Base-by-base conservation (phyloP, 2,888 invertebrate genomes). In the Alloscopus bannaensis region DNA sequence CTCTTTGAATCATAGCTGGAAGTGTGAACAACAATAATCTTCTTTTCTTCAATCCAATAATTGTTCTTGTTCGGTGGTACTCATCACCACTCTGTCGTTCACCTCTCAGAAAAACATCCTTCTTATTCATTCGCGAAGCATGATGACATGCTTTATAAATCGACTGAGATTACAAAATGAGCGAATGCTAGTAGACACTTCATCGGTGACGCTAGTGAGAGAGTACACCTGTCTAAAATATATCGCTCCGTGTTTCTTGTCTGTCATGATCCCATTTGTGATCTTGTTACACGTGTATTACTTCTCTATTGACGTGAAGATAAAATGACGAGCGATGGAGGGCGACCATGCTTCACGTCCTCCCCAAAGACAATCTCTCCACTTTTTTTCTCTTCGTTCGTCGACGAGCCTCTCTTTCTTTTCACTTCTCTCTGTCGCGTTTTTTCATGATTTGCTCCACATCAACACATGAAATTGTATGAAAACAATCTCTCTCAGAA, bases 331-430 rank as follows among this genome's bases (percentile, higher is more conserved):
- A 64, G 24, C n/a, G 55, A n/a, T n/a, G 20, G 29, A 50, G 13
- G 29, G n/a, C 64, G 28, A 65, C 65, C 47, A 52, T 26, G 3
- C 55, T 69, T 69, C 57, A 57, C 57, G 57, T 70, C 59, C 59
- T 70, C 70, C 60, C 70, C 18, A 70, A 70, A 70, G 70, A 70
- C 68, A 70, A 60, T 70, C 70, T 60, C 60, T 60, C 47, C 29
- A 31, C 60, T 70, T 60, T 57, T 45, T 55, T 28, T 55, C 40
- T 6, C 40, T 31, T 1, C 4, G 29, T 59, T 31, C 22, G 18
- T 29, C n/a, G n/a, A n/a, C 52, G 2, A n/a, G n/a, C 42, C 18
- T n/a, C 36, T 16, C 26, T 26, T 26, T 66, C 66, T 31, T 64
- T 28, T 11, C 45, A 47, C 16, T 62, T 26, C 42, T 42, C 52